phyloP scores from a whole-genome alignment of 2,888 invertebrate species.

The Ernsta delagoae region DNA sequence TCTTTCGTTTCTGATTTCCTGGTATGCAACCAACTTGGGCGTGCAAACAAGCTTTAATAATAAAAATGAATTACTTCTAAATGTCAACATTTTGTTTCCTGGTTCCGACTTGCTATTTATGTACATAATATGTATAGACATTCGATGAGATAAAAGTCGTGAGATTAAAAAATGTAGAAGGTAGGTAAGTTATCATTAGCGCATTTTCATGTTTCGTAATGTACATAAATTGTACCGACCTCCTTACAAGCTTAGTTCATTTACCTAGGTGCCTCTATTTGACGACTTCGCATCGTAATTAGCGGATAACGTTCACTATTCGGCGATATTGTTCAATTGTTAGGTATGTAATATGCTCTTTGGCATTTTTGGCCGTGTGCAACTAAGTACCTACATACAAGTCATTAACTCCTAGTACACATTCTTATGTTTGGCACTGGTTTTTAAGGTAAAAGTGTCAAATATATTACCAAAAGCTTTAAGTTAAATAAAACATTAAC shows the following conservation, averaged over 20 bases:
- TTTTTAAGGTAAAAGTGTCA: too few species aligned
- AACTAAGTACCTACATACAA: too few species aligned
- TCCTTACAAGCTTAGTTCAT: not conserved
- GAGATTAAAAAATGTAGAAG: too few species aligned
- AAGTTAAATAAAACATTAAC: too few species aligned
- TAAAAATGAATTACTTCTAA: conserved; percentile 20
- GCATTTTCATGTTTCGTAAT: not conserved
- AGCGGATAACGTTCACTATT: not conserved
- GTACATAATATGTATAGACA: not conserved
- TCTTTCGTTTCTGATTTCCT: conserved; percentile 65
- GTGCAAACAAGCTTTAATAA: conserved; percentile 43
- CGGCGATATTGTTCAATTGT: not conserved
- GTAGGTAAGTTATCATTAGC: not conserved
- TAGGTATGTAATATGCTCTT: too few species aligned
- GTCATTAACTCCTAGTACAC: too few species aligned
- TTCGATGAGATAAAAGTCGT: not conserved
- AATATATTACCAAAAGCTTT: too few species aligned
- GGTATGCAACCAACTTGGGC: conserved; percentile 45
- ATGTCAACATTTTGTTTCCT: conserved; percentile 20
- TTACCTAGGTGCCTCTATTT: not conserved
- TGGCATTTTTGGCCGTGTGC: too few species aligned
- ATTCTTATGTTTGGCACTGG: too few species aligned
- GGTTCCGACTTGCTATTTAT: not conserved
- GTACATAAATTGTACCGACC: conserved; percentile 2
- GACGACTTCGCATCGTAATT: conserved; percentile 1